Conservation (phyloP, 2,113 vertebrate genomes). For the Mohoua ochrocephala region DNA sequence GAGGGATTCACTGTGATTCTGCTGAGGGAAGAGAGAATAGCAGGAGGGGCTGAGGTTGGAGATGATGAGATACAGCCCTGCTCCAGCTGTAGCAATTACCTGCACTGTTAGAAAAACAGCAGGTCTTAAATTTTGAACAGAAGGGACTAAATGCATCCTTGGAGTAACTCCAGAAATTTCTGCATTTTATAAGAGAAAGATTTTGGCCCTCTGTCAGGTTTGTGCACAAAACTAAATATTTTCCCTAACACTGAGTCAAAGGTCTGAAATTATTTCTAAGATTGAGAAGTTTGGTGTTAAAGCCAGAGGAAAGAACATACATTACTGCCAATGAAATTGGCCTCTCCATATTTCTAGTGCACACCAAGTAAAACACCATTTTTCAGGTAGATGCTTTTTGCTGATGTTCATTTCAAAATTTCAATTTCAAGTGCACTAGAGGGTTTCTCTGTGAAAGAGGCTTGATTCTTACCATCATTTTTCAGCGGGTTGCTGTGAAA, state of each 20-base stretch:
- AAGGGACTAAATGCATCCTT: constrained; percentile 30
- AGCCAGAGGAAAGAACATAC: not conserved
- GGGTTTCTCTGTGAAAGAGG: not conserved
- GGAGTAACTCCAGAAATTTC: constrained; percentile 12
- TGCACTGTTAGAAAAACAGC: not conserved
- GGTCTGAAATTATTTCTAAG: not conserved
- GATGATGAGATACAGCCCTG: not conserved
- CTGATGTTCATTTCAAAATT: not conserved
- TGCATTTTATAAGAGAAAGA: not conserved
- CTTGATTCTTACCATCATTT: not conserved
- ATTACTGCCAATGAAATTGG: not conserved
- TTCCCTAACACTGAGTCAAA: not conserved
- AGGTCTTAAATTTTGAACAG: constrained; percentile 42
- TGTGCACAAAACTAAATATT: not conserved
- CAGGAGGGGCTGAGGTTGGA: not conserved
- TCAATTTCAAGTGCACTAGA: not conserved
- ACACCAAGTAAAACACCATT: not conserved
- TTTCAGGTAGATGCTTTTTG: not conserved
- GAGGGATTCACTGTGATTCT: not conserved
- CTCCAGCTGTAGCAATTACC: constrained; percentile 45
- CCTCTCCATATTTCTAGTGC: not conserved
- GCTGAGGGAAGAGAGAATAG: not conserved
- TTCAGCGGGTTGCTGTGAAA: not conserved
- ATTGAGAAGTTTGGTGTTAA: not conserved
- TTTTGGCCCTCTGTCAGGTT: not conserved